Base-by-base conservation (phyloP, 2,797 vertebrate genomes). In the Propithecus perrieri region DNA sequence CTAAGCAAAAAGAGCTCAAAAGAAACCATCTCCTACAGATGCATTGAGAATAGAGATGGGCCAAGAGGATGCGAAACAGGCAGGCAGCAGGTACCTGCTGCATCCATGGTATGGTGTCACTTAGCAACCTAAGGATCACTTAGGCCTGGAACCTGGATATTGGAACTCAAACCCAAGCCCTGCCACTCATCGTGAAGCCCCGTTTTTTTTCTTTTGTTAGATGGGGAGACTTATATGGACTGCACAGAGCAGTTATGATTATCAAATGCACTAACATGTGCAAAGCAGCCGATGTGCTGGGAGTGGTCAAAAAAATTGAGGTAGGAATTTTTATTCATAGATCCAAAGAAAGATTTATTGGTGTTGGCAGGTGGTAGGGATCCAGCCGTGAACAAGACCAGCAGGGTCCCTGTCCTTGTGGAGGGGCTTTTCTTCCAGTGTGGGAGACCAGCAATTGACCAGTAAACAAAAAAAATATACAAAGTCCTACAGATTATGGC, bases 1-100 rank as follows among this genome's bases (percentile, higher is more conserved):
- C 48, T 61, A 65, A 92, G 26, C 0, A 20, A 86, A 35, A 76
- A 18, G 17, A 50, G 33, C 63, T 38, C 22, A 9, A 14, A 20
- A 13, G 22, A 41, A 41, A 38, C 7, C 5, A 1, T 48, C 41
- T 13, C 48, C 65, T 13, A n/a, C 0, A 14, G 48, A 65, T 33
- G 17, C 28, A 15, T 41, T 13, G 59, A 78, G 63, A 61, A 67
- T 17, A 46, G 65, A 80, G 17, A 10, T 10, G 1, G 46, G 15
- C 13, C 0, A 0, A 48, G 22, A 33, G 20, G 22, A 12, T 43
- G 38, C 3, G 0, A 75, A 76, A 7, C 1, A 7, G 74, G 57
- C 11, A 4, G 46, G 33, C 50, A 57, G 78, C 0, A 1, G n/a
- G n/a, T 53, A 65, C 17, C 38, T 67, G 33, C 22, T 4, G 6